These are phyloP conservation scores for Drosophila ambigua DNA, from an alignment of 1,140 invertebrate genomes.

Conservation along the genomic window DNA sequence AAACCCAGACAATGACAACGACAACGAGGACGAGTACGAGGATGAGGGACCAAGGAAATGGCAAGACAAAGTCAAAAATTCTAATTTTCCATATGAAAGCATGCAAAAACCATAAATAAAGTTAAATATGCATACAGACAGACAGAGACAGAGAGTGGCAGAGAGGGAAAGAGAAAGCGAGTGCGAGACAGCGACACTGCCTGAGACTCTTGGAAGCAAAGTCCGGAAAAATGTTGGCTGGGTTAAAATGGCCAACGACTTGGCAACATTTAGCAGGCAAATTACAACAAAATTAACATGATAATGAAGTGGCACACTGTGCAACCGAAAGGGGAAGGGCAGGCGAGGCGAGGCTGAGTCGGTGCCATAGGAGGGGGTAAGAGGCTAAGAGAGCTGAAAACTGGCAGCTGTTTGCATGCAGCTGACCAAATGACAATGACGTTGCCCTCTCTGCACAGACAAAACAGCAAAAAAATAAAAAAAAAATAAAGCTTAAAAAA, in stretches of 20 bases:
- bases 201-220: slow-evolving; percentile 26
- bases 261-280: slow-evolving; percentile 82
- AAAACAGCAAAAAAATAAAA: not conserved
- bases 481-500: slow-evolving; percentile 45
- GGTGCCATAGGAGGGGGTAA: not conserved
- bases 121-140: slow-evolving; percentile 66
- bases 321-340: slow-evolving; percentile 1
- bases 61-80: slow-evolving; percentile 62
- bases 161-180: slow-evolving; percentile 1
- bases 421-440: slow-evolving; percentile 80
- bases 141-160: not conserved
- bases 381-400: slow-evolving; percentile 40
- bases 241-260: slow-evolving; percentile 69
- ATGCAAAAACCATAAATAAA: slow-evolving; percentile 77
- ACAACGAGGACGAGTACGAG: not conserved
- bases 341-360: not conserved
- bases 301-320: slow-evolving; percentile 69
- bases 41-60: not conserved
- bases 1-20: not conserved
- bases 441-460: slow-evolving; percentile 42
- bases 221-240: slow-evolving; percentile 57
- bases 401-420: slow-evolving; percentile 72
- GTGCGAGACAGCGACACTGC: not conserved
- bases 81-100: slow-evolving; percentile 81
- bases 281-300: slow-evolving; percentile 83